Percentiles rank a stretch among this genome's conserved stretches.
phyloP scores from a whole-genome alignment of 2,888 invertebrate genomes.

The Meliscaeva auricollis region DNA sequence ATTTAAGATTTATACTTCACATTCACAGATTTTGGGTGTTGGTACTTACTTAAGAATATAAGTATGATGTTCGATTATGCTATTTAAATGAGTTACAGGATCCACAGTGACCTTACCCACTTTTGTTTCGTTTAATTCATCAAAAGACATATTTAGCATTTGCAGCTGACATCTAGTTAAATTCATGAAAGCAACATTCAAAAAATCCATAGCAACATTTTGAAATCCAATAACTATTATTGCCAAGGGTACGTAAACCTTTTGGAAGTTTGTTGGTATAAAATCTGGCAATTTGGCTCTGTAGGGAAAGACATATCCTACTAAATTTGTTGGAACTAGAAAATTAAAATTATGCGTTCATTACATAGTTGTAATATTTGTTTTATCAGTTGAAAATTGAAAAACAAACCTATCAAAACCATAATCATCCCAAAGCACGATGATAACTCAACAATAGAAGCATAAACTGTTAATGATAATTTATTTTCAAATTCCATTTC shows the following conservation, averaged over 20 bases:
- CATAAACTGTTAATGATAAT: constrained; percentile 1
- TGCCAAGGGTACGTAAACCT: constrained; percentile 77
- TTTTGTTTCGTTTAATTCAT: constrained; percentile 69
- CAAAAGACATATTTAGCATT: constrained; percentile 79
- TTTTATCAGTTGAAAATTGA: too few relatives aligned
- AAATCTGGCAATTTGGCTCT: constrained; percentile 77
- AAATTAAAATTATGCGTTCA: too few relatives aligned
- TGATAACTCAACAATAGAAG: background rate
- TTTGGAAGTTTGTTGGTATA: constrained; percentile 73
- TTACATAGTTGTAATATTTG: too few relatives aligned
- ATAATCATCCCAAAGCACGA: background rate
- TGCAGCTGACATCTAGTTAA: constrained; percentile 80
- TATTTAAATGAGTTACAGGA: constrained; percentile 75
- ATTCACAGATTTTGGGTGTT: too few relatives aligned
- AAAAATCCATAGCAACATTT: constrained; percentile 78
- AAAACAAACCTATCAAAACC: constrained; percentile 1
- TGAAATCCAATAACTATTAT: constrained; percentile 77
- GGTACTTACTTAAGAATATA: constrained; percentile 77
- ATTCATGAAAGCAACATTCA: constrained; percentile 80
- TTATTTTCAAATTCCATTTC: constrained; percentile 12
- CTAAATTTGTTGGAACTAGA: constrained; percentile 78
- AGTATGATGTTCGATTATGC: constrained; percentile 78
- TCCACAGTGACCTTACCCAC: constrained; percentile 35
- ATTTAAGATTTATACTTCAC: too few relatives aligned
- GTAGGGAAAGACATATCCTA: constrained; percentile 79